Percentiles rank a stretch among this genome's conserved stretches.
These are phyloP conservation scores for Cyprinodon diabolis DNA, from an alignment of 2,797 vertebrate genomes.

Conservation along the genomic window DNA sequence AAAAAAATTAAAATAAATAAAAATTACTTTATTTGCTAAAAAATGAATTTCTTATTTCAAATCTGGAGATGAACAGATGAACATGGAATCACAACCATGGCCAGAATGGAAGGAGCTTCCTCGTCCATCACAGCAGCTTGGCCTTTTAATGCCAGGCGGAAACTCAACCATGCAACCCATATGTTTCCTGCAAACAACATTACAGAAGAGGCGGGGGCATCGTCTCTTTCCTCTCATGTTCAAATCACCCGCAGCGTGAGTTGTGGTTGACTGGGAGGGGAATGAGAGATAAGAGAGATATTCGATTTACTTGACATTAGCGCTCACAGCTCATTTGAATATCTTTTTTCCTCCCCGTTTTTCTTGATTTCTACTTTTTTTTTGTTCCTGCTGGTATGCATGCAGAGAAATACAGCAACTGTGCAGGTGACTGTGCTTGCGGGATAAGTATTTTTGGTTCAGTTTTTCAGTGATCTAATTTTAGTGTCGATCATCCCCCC, in stretches of 20 bases:
- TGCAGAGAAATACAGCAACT: constrained; percentile 54
- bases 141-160: constrained; percentile 38
- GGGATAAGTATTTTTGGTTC: constrained; percentile 65
- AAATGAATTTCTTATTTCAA: too few relatives aligned
- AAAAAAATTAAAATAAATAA: too few relatives aligned
- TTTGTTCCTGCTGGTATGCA: constrained; percentile 55
- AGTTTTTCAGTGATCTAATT: constrained; percentile 75
- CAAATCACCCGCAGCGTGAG: constrained; percentile 53
- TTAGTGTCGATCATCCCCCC: constrained; percentile 60
- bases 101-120: constrained; percentile 27
- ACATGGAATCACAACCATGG: constrained; percentile 26
- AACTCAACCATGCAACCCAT: constrained; percentile 53
- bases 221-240: constrained; percentile 61
- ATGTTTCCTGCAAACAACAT: constrained; percentile 48
- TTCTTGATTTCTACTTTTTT: constrained; percentile 65
- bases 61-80: constrained; percentile 8
- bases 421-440: constrained; percentile 69
- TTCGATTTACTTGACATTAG: constrained; percentile 67
- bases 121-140: constrained; percentile 39
- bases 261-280: constrained; percentile 73
- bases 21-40: too few relatives aligned
- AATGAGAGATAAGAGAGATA: constrained; percentile 76
- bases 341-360: constrained; percentile 53
- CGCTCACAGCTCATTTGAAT: constrained; percentile 56
- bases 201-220: constrained; percentile 38